Base-by-base conservation (phyloP, 2,888 invertebrate species). In the Steromphala cineraria region DNA sequence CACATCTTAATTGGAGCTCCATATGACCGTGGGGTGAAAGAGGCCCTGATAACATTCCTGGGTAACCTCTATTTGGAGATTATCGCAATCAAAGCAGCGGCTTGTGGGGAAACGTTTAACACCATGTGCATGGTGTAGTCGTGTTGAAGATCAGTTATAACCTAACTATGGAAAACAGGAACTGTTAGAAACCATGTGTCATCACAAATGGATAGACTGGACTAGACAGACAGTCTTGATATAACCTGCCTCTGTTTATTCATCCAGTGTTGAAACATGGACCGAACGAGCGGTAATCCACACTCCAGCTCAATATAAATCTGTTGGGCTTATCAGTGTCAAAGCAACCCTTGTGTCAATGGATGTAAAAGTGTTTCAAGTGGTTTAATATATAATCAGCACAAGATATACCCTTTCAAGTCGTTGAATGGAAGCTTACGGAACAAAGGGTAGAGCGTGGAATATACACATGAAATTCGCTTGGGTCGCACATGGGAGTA, bases 351-450 rank as follows among this genome's bases (percentile, higher is more conserved):
- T 17, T 36, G 19, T 40, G 71, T 71, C 36, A 40, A 71, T 71
- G 71, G 71, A 71, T 71, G 40, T 28, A 40, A 71, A 71, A 36
- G 71, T 71, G 71, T 71, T 71, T 36, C 19, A 19, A 19, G 28
- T 40, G 71, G 19, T 71, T 71, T n/a, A 56, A 71, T 19, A 71
- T 71, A 71, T 71, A 71, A 71, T 71, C 71, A 36, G n/a, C 10
- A 17, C 19, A 31, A 71, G 71, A 36, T 71, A 36, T 71, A 71
- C 36, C 31, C 40, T 31, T 71, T 71, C 40, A 62, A 62, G 62
- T 62, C 28, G 28, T 62, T 46, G 28, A 62, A 28, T 62, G 62
- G 21, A 19, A 28, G 15, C 62, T 62, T 24, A 21, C 28, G 13
- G 24, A 13, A 62, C 62, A 62, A 62, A 28, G 62, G 28, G 28